Evolutionary conservation across 1,140 invertebrate genomes (phyloP), one percentile per base, ranked within the genome.

Genomic region (Sminthurides bifidus): DNA sequence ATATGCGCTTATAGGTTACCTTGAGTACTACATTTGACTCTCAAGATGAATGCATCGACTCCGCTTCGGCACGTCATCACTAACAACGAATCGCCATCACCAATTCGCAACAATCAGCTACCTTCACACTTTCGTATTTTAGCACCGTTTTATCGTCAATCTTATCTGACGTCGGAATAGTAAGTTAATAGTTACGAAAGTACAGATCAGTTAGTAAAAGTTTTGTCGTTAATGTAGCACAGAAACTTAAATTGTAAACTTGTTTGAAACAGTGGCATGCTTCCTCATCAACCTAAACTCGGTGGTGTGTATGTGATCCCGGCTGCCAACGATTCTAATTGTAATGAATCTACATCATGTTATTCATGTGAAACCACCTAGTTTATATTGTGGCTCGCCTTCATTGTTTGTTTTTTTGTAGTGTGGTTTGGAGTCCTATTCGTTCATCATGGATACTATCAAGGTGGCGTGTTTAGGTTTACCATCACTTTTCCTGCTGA

Each of bases 401-500:
- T n/a, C n/a, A 61, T 54, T 50, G 52, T 56, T 59, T 67, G 70
- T 66, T 63, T 65, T 61, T 58, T 79, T 77, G 58, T 69, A 92
- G 88, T 85, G 61, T 95, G 91, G 91, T 91, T 85, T 77, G 92
- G 91, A 58, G 84, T 94, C 15, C 78, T 93, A 66, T 95, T 94
- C 75, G 79, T 93, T 53, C 78, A 87, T 64, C 79, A 84, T 70
- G 90, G 90, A 21, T 73, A 81, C 51, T 96, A 93, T 72, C 80
- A 84, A 74, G 85, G 86, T 56, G 89, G 84, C 56, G 77, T 93
- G 17, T 92, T 94, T 68, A 79, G 89, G 65, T 95, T 95, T 72
- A 84, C 79, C 50, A 73, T 96, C 57, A 76, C 78, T 52, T 78
- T 96, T 68, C 85, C 89, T 57, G 83, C 88, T 64, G 83, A 81